Evolutionary conservation across 2,888 invertebrate species (phyloP).

Genomic region (Drosophila kuntzei): DNA sequence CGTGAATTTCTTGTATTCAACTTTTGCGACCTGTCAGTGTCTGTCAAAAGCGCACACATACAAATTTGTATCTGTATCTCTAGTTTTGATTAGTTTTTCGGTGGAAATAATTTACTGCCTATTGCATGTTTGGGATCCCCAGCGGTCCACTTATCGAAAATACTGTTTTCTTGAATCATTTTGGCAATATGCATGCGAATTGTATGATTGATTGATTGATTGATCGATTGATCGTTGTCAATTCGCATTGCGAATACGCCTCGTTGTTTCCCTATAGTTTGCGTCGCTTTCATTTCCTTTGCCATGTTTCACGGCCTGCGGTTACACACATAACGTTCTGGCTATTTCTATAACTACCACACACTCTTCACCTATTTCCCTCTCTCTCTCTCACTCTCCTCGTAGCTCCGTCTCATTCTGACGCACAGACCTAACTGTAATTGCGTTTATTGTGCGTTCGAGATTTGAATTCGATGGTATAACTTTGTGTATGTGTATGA

Average conservation of each 20-base stretch:
- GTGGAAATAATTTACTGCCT: constrained; percentile 51
- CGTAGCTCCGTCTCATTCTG: not conserved
- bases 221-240: constrained; percentile 31
- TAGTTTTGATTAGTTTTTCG: constrained; percentile 38
- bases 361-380: constrained; percentile 15
- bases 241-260: constrained; percentile 42
- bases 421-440: constrained; percentile 54
- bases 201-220: constrained; percentile 47
- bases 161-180: constrained; percentile 66
- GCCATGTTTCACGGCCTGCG: constrained; percentile 57
- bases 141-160: constrained; percentile 68
- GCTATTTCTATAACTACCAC: constrained; percentile 35
- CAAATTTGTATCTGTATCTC: constrained; percentile 11
- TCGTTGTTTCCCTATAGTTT: constrained; percentile 22
- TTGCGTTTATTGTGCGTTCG: constrained; percentile 80
- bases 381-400: not conserved
- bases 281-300: constrained; percentile 61
- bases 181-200: constrained; percentile 53
- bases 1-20: constrained; percentile 35
- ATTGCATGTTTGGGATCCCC: constrained; percentile 43
- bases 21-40: constrained; percentile 30
- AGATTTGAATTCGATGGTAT: constrained; percentile 69
- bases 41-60: constrained; percentile 11
- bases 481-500: constrained; percentile 1
- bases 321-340: constrained; percentile 38